Percentiles rank a stretch among this genome's conserved stretches.
phyloP scores from a whole-genome alignment of 2,113 vertebrate genomes.

The Brachyhypopomus occidentalis region DNA sequence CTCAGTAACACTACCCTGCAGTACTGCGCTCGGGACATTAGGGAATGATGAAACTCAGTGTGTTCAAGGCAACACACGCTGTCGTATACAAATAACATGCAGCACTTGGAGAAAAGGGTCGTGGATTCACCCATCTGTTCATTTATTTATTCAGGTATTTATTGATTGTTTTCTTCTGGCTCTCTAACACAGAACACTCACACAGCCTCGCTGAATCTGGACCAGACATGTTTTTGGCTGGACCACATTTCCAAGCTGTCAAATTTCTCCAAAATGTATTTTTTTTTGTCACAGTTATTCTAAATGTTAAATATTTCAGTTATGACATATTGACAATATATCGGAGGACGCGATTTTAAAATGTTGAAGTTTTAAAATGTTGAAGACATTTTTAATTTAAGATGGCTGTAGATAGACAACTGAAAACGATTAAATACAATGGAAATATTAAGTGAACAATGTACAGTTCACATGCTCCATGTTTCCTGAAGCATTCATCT shows the following conservation, averaged over 20 bases:
- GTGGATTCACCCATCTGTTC: too few species aligned
- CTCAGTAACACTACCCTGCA: slow-evolving; percentile 66
- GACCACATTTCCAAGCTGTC: too few species aligned
- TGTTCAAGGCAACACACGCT: slow-evolving; percentile 49
- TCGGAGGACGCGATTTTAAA: too few species aligned
- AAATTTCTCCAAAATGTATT: not conserved
- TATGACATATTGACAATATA: not conserved
- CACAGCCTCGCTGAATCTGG: too few species aligned
- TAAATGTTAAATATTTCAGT: not conserved
- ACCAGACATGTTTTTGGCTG: slow-evolving; percentile 7
- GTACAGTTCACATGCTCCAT: too few species aligned
- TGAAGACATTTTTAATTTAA: too few species aligned
- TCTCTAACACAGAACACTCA: not conserved
- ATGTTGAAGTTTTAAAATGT: too few species aligned
- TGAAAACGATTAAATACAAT: too few species aligned
- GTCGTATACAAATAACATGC: slow-evolving; percentile 50
- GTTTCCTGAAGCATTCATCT: too few species aligned
- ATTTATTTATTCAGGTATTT: slow-evolving; percentile 44
- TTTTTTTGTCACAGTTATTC: not conserved
- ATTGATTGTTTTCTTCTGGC: not conserved
- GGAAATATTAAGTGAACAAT: too few species aligned
- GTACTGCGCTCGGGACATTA: slow-evolving; percentile 71
- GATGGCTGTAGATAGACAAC: too few species aligned
- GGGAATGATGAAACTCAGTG: slow-evolving; percentile 55
- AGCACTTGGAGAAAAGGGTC: slow-evolving; percentile 56